Base-by-base conservation (phyloP, 2,888 invertebrate genomes). In the Boloria selene region DNA sequence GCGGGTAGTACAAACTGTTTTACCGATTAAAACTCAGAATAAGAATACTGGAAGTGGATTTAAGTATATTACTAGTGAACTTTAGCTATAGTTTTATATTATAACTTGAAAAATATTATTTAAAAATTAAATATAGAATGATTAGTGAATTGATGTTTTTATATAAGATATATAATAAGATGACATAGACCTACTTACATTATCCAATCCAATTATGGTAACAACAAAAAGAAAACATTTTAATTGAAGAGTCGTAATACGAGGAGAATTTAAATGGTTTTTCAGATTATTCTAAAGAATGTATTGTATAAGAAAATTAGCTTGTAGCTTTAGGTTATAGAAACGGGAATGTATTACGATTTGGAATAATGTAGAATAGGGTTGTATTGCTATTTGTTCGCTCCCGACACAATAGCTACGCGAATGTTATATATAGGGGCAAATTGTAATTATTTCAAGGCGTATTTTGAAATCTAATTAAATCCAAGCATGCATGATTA, bases 311-410 rank as follows among this genome's bases (percentile, higher is more conserved):
- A 59, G 52, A 52, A 64, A 59, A 64, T 53, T 53, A 58, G n/a
- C 52, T 52, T 59, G 31, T 56, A 61, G 31, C 38, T 31, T 47
- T 59, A 49, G 60, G 61, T 55, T 61, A 64, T 63, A 53, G 58
- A 62, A 68, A 68, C 55, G 59, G 51, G 60, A 53, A 64, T 62
- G 62, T 64, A 68, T 68, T 65, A 65, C 67, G 50, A 67, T 54
- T 68, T 45, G 65, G 42, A 65, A 70, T 68, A 65, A 65, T 60
- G 60, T 47, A 58, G 65, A 68, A 60, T 64, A 58, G 65, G 55
- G 58, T 49, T 61, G 47, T 56, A 54, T 56, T 38, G 44, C 58
- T 22, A 22, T 22, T 22, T 22, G 22, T 22, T 68, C 54, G 56
- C 38, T 52, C 65, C 51, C 59, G 65, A 51, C 56, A 52, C 52